Evolutionary conservation across 2,113 vertebrate species (phyloP).

Genomic region (Xiphophorus couchianus): DNA sequence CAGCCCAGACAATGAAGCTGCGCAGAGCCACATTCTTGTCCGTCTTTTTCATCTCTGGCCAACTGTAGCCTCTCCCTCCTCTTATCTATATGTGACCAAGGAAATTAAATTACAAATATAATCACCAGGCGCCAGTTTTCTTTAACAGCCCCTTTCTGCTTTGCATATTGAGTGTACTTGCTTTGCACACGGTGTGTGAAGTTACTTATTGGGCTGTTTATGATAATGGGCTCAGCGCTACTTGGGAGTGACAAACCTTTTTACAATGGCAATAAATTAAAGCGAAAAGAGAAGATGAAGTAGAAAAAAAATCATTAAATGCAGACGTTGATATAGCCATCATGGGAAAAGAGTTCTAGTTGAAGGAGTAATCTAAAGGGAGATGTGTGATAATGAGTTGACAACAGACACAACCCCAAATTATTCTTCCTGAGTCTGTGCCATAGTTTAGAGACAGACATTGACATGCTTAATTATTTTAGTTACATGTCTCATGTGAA

Average conservation of each 20-base stretch:
- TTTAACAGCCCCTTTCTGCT: slow-evolving; percentile 72
- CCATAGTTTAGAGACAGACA: neutral
- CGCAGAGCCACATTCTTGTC: slow-evolving; percentile 59
- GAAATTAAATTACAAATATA: slow-evolving; percentile 85
- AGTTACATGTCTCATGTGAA: neutral
- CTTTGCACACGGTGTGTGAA: slow-evolving; percentile 64
- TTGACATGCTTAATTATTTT: neutral
- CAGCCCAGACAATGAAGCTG: slow-evolving; percentile 71
- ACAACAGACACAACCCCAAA: neutral
- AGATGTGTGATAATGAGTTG: slow-evolving; percentile 18
- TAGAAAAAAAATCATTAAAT: slow-evolving; percentile 7
- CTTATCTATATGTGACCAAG: slow-evolving; percentile 80
- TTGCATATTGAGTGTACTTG: slow-evolving; percentile 81
- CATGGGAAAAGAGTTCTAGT: slow-evolving; percentile 21
- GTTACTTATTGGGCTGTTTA: slow-evolving; percentile 77
- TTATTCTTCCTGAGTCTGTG: neutral
- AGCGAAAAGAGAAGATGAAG: slow-evolving; percentile 26
- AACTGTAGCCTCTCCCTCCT: slow-evolving; percentile 60
- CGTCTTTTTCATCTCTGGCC: slow-evolving; percentile 65
- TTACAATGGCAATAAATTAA: slow-evolving; percentile 56
- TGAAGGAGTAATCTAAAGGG: slow-evolving; percentile 23
- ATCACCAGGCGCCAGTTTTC: slow-evolving; percentile 75
- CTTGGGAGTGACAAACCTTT: slow-evolving; percentile 62
- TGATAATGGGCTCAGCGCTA: slow-evolving; percentile 72
- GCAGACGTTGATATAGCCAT: slow-evolving; percentile 22